Base-by-base conservation (phyloP, 2,888 invertebrate genomes). In the Calameuta pallipes region DNA sequence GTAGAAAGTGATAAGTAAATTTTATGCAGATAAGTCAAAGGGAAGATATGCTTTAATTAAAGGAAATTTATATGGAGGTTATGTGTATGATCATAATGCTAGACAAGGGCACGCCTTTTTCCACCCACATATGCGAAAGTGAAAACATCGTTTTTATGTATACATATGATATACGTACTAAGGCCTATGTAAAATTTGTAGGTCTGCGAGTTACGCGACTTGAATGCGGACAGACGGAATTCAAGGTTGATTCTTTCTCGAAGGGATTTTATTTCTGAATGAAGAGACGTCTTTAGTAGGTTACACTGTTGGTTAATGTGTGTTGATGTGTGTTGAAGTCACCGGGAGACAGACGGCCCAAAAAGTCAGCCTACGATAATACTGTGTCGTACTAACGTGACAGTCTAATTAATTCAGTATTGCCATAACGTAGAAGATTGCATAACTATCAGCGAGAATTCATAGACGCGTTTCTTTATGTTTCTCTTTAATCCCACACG, bases 181-280 rank as follows among this genome's bases (percentile, higher is more conserved):
- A 31, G 31, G 0, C 12, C 4, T 71, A 33, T 71, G 13, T 71
- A 15, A 71, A 31, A 31, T 31, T 31, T 71, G 31, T 71, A 71
- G 56, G 23, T 23, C 23, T 56, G 6, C 9, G 56, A 56, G 13
- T 23, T 71, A 71, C 31, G 12, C 34, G 3, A 71, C 33, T 71
- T 71, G 31, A 71, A 71, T 71, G 31, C 71, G 31, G 31, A 71
- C 6, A 11, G 31, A 34, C 31, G 31, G 31, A 34, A 71, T 34
- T 71, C 71, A 71, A 71, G 31, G 31, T 31, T 23, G 34, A 13
- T 34, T 31, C 31, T 71, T 31, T 23, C 71, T 23, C 23, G 71
- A 71, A 71, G 71, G 15, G 71, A 71, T 71, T 71, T 71, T 34
- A 71, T 33, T 71, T 71, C 33, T 71, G 13, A 71, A 71, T 71